These are phyloP conservation scores for Drosophila phalerata DNA, from an alignment of 2,888 invertebrate species.

Conservation along the genomic window DNA sequence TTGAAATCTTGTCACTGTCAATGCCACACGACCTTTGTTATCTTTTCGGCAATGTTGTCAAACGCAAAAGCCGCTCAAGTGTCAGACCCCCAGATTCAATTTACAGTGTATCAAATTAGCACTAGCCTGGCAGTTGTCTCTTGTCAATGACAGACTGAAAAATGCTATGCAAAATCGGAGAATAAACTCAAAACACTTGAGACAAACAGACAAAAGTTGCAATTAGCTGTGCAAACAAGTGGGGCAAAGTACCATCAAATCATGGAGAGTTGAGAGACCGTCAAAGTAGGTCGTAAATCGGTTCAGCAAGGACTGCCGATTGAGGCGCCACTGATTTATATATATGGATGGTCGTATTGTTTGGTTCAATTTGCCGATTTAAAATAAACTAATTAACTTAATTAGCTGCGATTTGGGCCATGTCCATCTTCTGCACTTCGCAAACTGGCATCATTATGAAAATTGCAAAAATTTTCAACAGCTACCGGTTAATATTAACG, in stretches of 20 bases:
- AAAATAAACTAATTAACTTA: slow-evolving; percentile 77
- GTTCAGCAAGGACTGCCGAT: slow-evolving; percentile 31
- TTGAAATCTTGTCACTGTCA: slow-evolving; percentile 65
- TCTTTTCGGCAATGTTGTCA: slow-evolving; percentile 60
- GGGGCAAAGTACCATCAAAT: slow-evolving; percentile 12
- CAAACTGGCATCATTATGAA: slow-evolving; percentile 69
- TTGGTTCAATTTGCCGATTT: slow-evolving; percentile 36
- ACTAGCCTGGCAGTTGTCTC: slow-evolving; percentile 22
- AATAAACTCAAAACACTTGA: slow-evolving; percentile 50
- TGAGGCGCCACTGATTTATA: slow-evolving; percentile 48
- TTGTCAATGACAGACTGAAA: slow-evolving; percentile 54
- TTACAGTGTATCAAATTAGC: slow-evolving; percentile 57
- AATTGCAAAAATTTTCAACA: slow-evolving; percentile 67
- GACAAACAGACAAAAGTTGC: slow-evolving; percentile 45
- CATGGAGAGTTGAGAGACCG: slow-evolving; percentile 1
- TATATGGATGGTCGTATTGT: slow-evolving; percentile 23
- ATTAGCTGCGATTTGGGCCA: slow-evolving; percentile 73
- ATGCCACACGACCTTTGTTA: slow-evolving; percentile 63
- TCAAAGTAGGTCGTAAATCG: slow-evolving; percentile 52
- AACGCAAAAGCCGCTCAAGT: slow-evolving; percentile 71
- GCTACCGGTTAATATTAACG: slow-evolving; percentile 79
- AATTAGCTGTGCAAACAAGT: slow-evolving; percentile 57
- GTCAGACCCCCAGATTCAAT: slow-evolving; percentile 36
- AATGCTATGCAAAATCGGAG: slow-evolving; percentile 53
- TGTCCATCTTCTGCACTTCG: slow-evolving; percentile 13